Evolutionary conservation across 2,113 vertebrate genomes (phyloP).

Genomic region (Anhinga rufa): DNA sequence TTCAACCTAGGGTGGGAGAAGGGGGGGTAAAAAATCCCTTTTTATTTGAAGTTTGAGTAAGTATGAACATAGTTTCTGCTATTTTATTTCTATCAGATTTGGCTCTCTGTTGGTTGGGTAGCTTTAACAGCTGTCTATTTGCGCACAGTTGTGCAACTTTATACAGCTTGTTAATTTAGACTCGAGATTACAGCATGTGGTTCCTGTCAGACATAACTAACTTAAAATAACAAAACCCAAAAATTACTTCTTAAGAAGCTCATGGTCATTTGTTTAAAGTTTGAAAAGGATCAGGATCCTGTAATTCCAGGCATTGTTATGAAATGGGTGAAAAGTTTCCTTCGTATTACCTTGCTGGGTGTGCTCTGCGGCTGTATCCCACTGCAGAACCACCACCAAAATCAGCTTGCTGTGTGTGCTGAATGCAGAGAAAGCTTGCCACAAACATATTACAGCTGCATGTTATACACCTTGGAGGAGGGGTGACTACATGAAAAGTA

Average conservation of each 20-base stretch:
- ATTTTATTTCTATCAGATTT: neutral
- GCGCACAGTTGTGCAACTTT: neutral
- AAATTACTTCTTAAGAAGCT: conserved; percentile 22
- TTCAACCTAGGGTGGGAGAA: neutral
- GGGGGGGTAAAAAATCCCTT: neutral
- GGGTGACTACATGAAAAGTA: neutral
- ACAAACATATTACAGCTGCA: neutral
- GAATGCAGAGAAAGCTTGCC: neutral
- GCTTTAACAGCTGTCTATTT: conserved; percentile 8
- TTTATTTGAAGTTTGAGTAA: neutral
- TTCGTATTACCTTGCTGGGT: neutral
- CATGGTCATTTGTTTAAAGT: conserved; percentile 18
- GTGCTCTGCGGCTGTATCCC: neutral
- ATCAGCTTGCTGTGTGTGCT: neutral
- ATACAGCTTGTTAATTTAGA: conserved; percentile 17
- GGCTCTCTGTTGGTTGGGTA: neutral
- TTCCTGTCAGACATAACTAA: conserved; percentile 36
- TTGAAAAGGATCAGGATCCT: neutral
- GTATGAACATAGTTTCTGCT: neutral
- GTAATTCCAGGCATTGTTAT: conserved; percentile 6
- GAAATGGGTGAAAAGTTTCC: neutral
- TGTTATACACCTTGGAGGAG: neutral
- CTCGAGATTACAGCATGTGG: conserved; percentile 4
- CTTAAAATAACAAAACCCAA: neutral
- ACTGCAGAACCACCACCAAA: neutral